Base-by-base conservation (phyloP, 2,113 vertebrate genomes). In the Zosterops lateralis region DNA sequence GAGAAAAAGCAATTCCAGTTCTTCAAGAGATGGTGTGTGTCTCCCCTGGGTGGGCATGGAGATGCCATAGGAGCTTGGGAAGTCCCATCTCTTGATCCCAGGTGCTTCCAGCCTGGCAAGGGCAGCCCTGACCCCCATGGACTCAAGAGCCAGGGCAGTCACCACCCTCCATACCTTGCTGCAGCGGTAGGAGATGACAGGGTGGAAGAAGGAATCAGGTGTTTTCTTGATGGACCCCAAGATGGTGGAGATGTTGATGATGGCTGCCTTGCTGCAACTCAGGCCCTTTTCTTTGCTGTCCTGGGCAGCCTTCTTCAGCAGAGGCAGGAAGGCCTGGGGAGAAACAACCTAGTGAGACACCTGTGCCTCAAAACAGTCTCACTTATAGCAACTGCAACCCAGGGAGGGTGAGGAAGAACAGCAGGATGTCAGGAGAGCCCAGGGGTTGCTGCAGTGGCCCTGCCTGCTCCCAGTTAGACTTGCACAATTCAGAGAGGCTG, bases 231-330 rank as follows among this genome's bases (percentile, higher is more conserved):
- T 95, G 66, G 96, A 98, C 9, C 91, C 96, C 79, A 95, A 2
- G 14, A 75, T 0, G 1, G 81, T 85, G 54, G 96, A 97, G 60
- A 98, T 90, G 74, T 97, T 98, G 88, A 98, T 34, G 40, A 97
- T 83, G 60, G 95, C 92, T 34, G 93, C 96, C 79, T 75, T 90
- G 47, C 62, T 88, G 74, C 93, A 96, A n/a, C 96, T 97, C 90
- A 97, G 89, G 7, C 87, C 77, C 50, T 93, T 81, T 50, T 94
- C 80, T 14, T 67, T 47, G 56, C 91, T 92, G 12, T 81, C 61
- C 56, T 10, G 83, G 8, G 94, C 94, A 92, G 95, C 96, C 34
- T 94, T 96, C 92, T 95, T 95, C 90, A 97, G 70, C 51, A 96
- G 90, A 12, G 96, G 97, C 32, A 96, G 87, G 68, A 97, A 97